Conservation (phyloP, 2,888 invertebrate genomes). For the Pheosia tremula region DNA sequence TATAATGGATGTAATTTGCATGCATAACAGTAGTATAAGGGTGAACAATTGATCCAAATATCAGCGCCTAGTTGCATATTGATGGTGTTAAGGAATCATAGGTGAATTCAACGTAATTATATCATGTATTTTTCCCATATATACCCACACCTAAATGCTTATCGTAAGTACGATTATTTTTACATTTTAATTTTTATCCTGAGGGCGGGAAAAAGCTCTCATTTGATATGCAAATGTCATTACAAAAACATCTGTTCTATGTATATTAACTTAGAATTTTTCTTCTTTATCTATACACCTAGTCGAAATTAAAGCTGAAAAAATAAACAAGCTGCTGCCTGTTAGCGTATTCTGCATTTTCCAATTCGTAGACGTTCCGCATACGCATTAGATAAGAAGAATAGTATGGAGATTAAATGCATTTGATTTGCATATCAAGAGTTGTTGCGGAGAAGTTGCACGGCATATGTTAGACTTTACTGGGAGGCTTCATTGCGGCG, state of each 20-base stretch:
- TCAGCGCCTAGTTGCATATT: neutral
- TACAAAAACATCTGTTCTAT: neutral
- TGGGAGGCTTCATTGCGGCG: constrained; percentile 69
- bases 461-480: constrained; percentile 43
- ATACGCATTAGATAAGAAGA: constrained; percentile 28
- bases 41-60: too few species aligned
- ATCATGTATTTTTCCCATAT: too few species aligned
- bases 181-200: too few species aligned
- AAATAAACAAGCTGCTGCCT: constrained; percentile 5
- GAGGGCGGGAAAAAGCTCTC: too few species aligned
- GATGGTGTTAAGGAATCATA: neutral
- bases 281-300: neutral
- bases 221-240: neutral
- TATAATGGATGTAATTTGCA: neutral
- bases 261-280: neutral
- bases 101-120: neutral
- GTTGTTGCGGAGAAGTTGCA: constrained; percentile 37
- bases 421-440: constrained; percentile 40
- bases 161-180: too few species aligned
- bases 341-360: constrained; percentile 16
- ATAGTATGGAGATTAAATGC: constrained; percentile 31
- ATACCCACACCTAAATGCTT: too few species aligned
- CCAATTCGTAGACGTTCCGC: constrained; percentile 14
- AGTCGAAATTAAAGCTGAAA: neutral
- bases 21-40: neutral